These are phyloP conservation scores for Myiozetetes cayanensis DNA, from an alignment of 2,113 vertebrate genomes.

Conservation along the genomic window DNA sequence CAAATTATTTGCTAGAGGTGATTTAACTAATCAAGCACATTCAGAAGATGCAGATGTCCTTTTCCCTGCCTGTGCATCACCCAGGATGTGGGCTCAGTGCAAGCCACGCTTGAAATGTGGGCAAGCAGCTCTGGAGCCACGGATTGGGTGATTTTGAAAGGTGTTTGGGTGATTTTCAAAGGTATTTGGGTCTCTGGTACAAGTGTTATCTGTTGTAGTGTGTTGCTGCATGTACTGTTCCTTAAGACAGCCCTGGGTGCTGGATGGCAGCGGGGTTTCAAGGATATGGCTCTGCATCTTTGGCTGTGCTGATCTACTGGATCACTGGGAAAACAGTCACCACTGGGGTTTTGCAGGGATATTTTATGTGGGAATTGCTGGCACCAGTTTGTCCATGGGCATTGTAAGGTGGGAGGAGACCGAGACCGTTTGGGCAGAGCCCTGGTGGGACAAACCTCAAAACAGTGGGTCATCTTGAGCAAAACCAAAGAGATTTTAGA, in stretches of 20 bases:
- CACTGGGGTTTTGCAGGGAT: neutral
- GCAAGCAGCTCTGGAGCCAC: neutral
- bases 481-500: neutral
- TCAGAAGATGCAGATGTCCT: neutral
- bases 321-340: neutral
- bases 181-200: neutral
- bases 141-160: neutral
- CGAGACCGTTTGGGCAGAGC: neutral
- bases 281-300: neutral
- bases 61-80: neutral
- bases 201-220: neutral
- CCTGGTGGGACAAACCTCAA: neutral
- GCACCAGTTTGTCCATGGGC: neutral
- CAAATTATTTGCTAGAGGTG: neutral
- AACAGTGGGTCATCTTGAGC: neutral
- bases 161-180: neutral
- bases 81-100: neutral
- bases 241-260: neutral
- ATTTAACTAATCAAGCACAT: neutral
- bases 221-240: fast-evolving
- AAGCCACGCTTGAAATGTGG: neutral
- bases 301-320: neutral
- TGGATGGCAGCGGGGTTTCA: neutral
- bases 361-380: neutral
- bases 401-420: neutral